A percentile compares a stretch with the other conserved stretches of the same genome.
phyloP scores from a whole-genome alignment of 2,113 vertebrate genomes.

The Pseudopipra pipra region DNA sequence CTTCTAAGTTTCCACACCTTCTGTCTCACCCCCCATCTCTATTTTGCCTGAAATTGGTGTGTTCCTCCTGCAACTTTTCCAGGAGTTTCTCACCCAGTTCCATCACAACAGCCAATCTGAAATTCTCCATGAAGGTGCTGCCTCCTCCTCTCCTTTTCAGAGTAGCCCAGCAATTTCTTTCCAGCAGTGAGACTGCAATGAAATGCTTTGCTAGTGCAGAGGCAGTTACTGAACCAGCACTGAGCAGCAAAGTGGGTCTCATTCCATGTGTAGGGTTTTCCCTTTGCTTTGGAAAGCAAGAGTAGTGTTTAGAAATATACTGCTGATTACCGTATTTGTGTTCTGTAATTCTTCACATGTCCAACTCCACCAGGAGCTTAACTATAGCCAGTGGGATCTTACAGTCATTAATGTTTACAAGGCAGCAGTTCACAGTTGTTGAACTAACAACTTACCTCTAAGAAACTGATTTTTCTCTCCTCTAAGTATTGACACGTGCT shows the following conservation, averaged over 20 bases:
- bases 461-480: slow-evolving; percentile 58
- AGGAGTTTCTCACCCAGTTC: background rate
- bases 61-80: background rate
- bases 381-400: slow-evolving; percentile 61
- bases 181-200: background rate
- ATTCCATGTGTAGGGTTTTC: background rate
- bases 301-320: slow-evolving; percentile 31
- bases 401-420: slow-evolving; percentile 63
- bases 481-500: slow-evolving; percentile 52
- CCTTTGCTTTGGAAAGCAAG: background rate
- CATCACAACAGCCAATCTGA: background rate
- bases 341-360: slow-evolving; percentile 58
- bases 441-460: slow-evolving; percentile 53
- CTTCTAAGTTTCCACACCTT: background rate
- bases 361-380: slow-evolving; percentile 54
- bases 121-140: background rate
- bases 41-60: background rate
- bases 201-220: background rate
- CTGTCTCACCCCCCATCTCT: rapidly evolving
- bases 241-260: background rate
- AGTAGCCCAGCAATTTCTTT: background rate
- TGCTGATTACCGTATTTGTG: slow-evolving; percentile 49
- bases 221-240: rapidly evolving
- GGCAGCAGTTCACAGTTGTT: slow-evolving; percentile 55
- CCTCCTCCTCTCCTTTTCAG: background rate